A percentile compares a stretch with the other conserved stretches of the same genome.
These are phyloP conservation scores for Mesocricetus auratus DNA, from an alignment of 2,113 vertebrate species.

Conservation along the genomic window DNA sequence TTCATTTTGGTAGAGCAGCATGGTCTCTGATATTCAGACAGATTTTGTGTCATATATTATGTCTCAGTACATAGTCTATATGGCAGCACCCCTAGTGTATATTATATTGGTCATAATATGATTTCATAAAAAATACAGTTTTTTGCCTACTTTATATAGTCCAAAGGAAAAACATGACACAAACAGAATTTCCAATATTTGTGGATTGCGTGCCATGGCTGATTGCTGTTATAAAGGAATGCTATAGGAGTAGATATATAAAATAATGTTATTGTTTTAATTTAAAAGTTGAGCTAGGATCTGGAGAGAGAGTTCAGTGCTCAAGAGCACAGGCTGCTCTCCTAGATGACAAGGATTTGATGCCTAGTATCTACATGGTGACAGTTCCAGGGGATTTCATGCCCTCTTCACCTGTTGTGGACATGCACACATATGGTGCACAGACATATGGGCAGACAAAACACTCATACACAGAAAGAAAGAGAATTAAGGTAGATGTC, in stretches of 20 bases:
- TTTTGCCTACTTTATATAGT: not conserved
- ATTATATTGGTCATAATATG: conserved; percentile 23
- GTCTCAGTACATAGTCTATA: not conserved
- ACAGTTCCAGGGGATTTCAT: not conserved
- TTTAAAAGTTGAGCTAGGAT: not conserved
- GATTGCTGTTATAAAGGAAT: not conserved
- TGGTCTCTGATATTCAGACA: not conserved
- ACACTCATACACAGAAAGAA: not conserved
- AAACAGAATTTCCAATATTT: not conserved
- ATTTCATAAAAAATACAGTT: conserved; percentile 15
- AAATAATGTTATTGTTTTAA: conserved; percentile 2
- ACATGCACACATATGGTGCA: not conserved
- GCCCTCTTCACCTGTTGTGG: not conserved
- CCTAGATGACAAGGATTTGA: not conserved
- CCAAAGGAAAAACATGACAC: not conserved
- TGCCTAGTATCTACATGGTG: not conserved
- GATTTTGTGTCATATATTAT: not conserved
- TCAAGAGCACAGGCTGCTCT: not conserved
- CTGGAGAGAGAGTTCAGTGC: not conserved
- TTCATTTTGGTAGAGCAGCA: conserved; percentile 46
- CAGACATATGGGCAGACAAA: not conserved
- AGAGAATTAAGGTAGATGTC: not conserved
- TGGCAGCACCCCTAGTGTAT: not conserved
- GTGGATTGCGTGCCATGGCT: not conserved
- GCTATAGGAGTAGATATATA: not conserved